Evolutionary conservation across 2,888 invertebrate species (phyloP).

Genomic region (Harpagoxenus sublaevis): DNA sequence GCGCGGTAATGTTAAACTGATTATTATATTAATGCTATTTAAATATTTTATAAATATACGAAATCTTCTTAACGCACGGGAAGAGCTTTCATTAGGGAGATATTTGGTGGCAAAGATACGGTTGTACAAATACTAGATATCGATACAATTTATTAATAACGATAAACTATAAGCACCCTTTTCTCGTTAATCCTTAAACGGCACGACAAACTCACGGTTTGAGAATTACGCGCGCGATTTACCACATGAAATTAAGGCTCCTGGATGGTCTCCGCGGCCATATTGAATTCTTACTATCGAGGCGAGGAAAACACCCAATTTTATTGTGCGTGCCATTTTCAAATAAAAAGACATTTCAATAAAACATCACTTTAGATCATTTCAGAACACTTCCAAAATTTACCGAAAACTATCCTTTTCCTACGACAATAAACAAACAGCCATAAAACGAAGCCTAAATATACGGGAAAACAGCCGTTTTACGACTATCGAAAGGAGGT

Average conservation of each 20-base stretch:
- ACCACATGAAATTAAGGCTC: neutral
- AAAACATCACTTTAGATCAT: no score
- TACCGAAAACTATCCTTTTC: no score
- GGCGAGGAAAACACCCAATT: no score
- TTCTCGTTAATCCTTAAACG: slow-evolving; percentile 61
- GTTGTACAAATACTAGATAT: slow-evolving; percentile 39
- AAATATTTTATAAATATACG: slow-evolving; percentile 69
- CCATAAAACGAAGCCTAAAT: no score
- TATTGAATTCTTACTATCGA: no score
- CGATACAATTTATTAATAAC: slow-evolving; percentile 65
- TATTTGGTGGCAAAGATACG: slow-evolving; percentile 15
- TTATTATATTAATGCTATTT: slow-evolving; percentile 59
- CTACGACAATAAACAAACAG: no score
- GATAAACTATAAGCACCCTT: slow-evolving; percentile 74
- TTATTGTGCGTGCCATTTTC: no score
- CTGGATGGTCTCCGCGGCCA: no score
- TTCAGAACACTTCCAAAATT: no score
- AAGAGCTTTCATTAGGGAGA: slow-evolving; percentile 16
- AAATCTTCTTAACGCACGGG: slow-evolving; percentile 48
- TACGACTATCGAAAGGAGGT: no score
- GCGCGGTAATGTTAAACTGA: neutral
- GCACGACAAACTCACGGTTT: neutral
- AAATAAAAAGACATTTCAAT: no score
- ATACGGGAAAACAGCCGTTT: no score
- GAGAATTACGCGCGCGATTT: neutral